Evolutionary conservation across 2,888 invertebrate genomes (phyloP), one percentile per base, ranked within the genome.

Genomic region (Nysson spinosus): DNA sequence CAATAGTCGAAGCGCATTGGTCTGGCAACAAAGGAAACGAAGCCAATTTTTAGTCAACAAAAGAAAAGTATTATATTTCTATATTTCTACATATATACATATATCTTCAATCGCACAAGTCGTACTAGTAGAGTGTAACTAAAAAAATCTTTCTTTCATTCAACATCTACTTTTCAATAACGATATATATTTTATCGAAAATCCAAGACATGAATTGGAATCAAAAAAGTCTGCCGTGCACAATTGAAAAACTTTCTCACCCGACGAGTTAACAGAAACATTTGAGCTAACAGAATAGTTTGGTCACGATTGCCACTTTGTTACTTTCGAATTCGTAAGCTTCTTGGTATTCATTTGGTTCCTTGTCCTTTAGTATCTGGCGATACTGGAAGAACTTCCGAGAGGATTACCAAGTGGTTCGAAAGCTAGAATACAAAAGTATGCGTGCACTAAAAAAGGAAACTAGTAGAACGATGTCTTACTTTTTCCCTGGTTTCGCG

Each of bases 211-310:
- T n/a, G n/a, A n/a, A n/a, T n/a, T n/a, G n/a, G n/a, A n/a, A n/a
- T n/a, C n/a, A n/a, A n/a, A n/a, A n/a, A n/a, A n/a, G n/a, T n/a
- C n/a, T n/a, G n/a, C 39, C n/a, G 20, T 3, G 39, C 19, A 3
- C 39, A 56, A 65, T 65, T 65, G 64, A 64, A 65, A 65, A 65
- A 65, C 64, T 65, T 64, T 52, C 56, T n/a, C 43, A 1, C 28
- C 32, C 43, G 65, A 44, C 49, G 54, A 64, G 49, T 67, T 24
- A 49, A 52, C 64, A 24, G 63, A 19, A 24, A 42, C 51, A 20
- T 52, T 32, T 52, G 22, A 34, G 12, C 14, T 24, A 39, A 24
- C 16, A 6, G 40, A 32, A 46, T 2, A 40, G 42, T 35, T 35
- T 24, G 20, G 42, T 56, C 57, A 28, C 11, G 49, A 35, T 49